Percentiles rank a stretch among this genome's conserved stretches.
These are phyloP conservation scores for Corythaeola cristata DNA, from an alignment of 2,113 vertebrate species.

Conservation along the genomic window DNA sequence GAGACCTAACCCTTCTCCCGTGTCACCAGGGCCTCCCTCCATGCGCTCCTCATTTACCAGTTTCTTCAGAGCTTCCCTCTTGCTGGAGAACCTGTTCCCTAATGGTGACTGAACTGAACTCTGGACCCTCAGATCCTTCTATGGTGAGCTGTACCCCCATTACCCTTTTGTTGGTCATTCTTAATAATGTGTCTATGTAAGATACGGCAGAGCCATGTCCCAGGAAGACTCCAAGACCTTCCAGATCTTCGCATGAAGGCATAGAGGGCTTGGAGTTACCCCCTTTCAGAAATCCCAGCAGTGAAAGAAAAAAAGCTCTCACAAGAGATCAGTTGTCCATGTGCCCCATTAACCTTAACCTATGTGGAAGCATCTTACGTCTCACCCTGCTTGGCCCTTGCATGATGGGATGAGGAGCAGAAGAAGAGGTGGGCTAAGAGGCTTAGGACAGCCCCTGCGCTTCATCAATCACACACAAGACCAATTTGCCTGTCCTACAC, in stretches of 20 bases:
- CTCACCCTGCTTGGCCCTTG: neutral
- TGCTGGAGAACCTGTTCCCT: neutral
- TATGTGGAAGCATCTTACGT: rapidly evolving
- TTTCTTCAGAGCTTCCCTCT: neutral
- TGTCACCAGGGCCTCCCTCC: neutral
- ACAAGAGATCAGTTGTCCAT: rapidly evolving
- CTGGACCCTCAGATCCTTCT: neutral
- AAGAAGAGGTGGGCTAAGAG: neutral
- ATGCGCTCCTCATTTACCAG: neutral
- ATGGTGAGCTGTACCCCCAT: neutral
- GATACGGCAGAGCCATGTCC: neutral
- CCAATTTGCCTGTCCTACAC: neutral
- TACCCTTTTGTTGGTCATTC: too few relatives aligned
- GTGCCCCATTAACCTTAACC: neutral
- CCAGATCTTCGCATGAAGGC: neutral
- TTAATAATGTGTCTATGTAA: neutral
- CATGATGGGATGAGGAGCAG: neutral
- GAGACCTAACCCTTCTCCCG: rapidly evolving
- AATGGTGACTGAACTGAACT: rapidly evolving
- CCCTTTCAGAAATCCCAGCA: neutral
- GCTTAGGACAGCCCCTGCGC: neutral
- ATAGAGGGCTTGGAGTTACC: neutral
- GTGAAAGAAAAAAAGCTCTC: neutral
- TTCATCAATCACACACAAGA: neutral
- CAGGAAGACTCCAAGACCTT: neutral